phyloP scores from a whole-genome alignment of 2,113 vertebrate genomes.

The Aldabrachelys gigantea region DNA sequence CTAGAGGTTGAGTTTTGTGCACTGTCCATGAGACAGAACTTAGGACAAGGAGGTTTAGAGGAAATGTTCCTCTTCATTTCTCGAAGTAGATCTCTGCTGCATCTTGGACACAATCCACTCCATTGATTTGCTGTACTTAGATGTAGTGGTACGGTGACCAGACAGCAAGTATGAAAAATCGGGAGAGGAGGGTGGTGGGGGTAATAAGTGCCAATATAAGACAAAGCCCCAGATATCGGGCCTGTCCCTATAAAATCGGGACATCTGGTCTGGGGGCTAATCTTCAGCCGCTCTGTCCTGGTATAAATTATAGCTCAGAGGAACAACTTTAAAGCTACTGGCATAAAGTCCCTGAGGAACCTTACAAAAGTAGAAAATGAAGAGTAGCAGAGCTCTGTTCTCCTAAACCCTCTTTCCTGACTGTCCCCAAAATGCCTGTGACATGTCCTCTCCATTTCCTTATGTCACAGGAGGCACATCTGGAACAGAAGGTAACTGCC shows the following conservation, averaged over 20 bases:
- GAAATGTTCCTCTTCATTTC: not conserved
- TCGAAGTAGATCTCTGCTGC: not conserved
- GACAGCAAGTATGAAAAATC: not conserved
- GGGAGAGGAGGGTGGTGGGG: too few relatives aligned
- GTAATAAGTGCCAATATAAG: not conserved
- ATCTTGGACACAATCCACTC: not conserved
- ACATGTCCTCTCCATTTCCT: not conserved
- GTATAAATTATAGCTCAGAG: not conserved
- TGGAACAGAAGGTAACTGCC: not conserved
- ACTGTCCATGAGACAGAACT: fast-evolving
- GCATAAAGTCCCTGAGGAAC: not conserved
- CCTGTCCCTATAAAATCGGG: not conserved
- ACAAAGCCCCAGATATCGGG: not conserved
- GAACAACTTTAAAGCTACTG: not conserved
- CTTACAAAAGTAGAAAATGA: not conserved
- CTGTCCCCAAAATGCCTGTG: not conserved
- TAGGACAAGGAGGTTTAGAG: not conserved
- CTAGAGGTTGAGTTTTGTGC: not conserved
- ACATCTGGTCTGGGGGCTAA: not conserved
- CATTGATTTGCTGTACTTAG: fast-evolving
- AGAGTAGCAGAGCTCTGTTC: not conserved
- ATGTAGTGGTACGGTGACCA: not conserved
- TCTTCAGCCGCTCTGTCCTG: not conserved
- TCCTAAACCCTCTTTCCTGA: not conserved
- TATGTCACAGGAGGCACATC: not conserved